A percentile compares a stretch with the other conserved stretches of the same genome.
phyloP scores from a whole-genome alignment of 30 jellyfish, hydroid and myxozoan genomes.

The Catostylus mosaicus region DNA sequence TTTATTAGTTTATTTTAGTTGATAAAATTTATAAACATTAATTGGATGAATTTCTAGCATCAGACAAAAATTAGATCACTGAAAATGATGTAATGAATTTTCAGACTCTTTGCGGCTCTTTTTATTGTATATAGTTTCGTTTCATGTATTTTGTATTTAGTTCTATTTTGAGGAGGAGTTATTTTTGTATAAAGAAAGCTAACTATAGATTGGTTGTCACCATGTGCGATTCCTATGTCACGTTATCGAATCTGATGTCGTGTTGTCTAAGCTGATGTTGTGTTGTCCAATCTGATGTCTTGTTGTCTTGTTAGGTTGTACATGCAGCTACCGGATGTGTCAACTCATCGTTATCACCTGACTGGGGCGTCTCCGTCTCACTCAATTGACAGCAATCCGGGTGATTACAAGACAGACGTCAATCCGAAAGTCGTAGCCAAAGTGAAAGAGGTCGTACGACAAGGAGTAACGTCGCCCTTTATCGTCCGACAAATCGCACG shows the following conservation, averaged over 20 bases:
- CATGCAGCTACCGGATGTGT: conserved; percentile 91
- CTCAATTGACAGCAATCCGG: conserved; percentile 30
- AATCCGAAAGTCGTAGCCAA: conserved; percentile 83
- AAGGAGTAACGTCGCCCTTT: conserved; percentile 84
- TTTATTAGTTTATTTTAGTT: too few relatives aligned
- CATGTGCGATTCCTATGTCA: too few relatives aligned
- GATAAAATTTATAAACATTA: too few relatives aligned
- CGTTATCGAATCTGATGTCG: not conserved
- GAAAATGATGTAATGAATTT: too few relatives aligned
- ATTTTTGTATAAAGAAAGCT: too few relatives aligned
- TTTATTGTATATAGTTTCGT: too few relatives aligned
- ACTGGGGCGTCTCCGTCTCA: conserved; percentile 61
- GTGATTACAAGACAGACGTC: conserved; percentile 62
- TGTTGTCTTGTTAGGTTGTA: conserved; percentile 51
- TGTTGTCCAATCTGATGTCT: not conserved
- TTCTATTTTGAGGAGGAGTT: too few relatives aligned
- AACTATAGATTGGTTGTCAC: too few relatives aligned
- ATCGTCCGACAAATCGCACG: conserved; percentile 85
- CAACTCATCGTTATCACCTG: conserved; percentile 90
- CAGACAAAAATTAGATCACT: too few relatives aligned
- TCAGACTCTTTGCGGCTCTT: too few relatives aligned
- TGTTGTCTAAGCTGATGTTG: not conserved
- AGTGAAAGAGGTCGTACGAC: conserved; percentile 84
- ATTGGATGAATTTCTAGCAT: too few relatives aligned
- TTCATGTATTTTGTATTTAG: too few relatives aligned